Evolutionary conservation across 2,797 vertebrate species (phyloP), one percentile per base, ranked within the genome.

Genomic region (Eutrigla gurnardus): DNA sequence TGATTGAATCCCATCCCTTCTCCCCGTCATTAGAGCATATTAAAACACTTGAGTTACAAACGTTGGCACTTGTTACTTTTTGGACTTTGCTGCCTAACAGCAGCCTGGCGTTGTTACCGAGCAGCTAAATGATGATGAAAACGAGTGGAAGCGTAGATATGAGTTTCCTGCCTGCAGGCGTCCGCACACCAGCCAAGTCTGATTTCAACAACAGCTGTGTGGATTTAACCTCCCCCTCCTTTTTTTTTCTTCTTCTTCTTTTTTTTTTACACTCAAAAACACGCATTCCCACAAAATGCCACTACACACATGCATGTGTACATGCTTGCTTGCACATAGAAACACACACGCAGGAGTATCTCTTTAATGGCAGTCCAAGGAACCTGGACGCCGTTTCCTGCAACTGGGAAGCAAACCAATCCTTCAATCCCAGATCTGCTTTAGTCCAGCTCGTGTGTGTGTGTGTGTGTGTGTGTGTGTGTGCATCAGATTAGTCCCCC

Each of bases 201-300:
- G 83, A 89, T 82, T 87, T 83, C 60, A 64, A 78, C 80, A 91
- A 87, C 89, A 92, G 87, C 90, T 93, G 91, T 88, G 86, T 83
- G 75, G 76, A 77, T 91, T 90, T 89, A 86, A 77, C 86, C 75
- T 65, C 69, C 63, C 15, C 45, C 15, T 6, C 9, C 65, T 2
- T 55, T 4, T 58, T 14, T 18, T 42, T 33, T 60, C 3, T 55
- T 4, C 61, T 14, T 18, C 39, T 33, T 60, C 12, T 46, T 46
- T 49, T 64, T 63, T 61, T 65, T 71, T 35, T 72, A 17, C 49
- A 42, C 59, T 49, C 73, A 62, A 45, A 76, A 64, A 79, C 69
- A 65, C 5, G 8, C 68, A 64, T 65, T 62, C 53, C 39, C 36
- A 47, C 52, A 54, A 54, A 25, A 32, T 36, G 10, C 39, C 32